A percentile compares a stretch with the other conserved stretches of the same genome.
Evolutionary conservation across 2,113 vertebrate genomes (phyloP).

Genomic region (Anoura caudifer): DNA sequence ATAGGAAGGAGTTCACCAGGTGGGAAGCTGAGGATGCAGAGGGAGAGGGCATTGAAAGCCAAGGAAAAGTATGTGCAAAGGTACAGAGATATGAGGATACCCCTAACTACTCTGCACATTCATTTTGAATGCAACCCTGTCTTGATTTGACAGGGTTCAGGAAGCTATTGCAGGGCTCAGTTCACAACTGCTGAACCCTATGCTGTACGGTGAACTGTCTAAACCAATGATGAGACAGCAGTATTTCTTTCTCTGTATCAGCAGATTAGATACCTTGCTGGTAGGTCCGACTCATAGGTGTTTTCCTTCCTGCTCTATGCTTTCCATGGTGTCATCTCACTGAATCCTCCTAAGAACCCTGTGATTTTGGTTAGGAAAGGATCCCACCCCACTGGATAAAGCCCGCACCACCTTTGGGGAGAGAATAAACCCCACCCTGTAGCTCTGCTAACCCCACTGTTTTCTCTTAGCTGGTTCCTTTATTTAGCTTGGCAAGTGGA

Average conservation of each 20-base stretch:
- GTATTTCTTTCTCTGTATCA: background rate
- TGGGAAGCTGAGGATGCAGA: background rate
- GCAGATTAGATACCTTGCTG: background rate
- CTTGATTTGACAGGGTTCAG: background rate
- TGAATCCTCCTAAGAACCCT: background rate
- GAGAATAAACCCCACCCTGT: background rate
- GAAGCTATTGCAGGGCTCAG: background rate
- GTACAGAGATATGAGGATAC: background rate
- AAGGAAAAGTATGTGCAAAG: background rate
- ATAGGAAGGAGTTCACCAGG: accelerated
- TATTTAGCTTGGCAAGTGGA: background rate
- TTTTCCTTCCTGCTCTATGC: background rate
- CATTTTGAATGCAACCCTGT: background rate
- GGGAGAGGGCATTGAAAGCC: background rate
- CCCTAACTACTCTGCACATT: background rate
- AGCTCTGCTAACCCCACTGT: background rate
- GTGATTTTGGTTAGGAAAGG: background rate
- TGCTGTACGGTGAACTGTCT: background rate
- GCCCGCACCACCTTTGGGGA: background rate
- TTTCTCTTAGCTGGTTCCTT: background rate
- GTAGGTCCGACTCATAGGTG: background rate
- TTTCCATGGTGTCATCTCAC: background rate
- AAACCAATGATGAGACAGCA: background rate
- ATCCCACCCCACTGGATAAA: background rate
- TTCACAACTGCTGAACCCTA: no score